phyloP scores from a whole-genome alignment of 2,888 invertebrate species.

The Formica aserva region DNA sequence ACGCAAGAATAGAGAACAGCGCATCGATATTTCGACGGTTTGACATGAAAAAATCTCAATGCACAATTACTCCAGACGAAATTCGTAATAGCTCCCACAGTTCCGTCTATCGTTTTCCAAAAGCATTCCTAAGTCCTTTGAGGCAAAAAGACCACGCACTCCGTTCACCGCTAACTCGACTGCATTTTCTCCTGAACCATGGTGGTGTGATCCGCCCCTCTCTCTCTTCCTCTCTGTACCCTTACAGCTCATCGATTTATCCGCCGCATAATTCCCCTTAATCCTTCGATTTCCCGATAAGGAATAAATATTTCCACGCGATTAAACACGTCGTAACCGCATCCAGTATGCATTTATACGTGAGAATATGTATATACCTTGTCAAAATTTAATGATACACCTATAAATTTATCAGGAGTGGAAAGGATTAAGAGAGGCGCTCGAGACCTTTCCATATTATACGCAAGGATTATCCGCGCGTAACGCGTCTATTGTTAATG shows the following conservation, averaged over 20 bases:
- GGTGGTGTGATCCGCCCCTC: background rate
- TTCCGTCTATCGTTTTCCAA: slow-evolving; percentile 25
- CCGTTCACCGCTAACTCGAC: slow-evolving; percentile 41
- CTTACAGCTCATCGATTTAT: slow-evolving; percentile 60
- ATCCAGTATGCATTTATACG: slow-evolving; percentile 28
- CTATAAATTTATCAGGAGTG: slow-evolving; percentile 2
- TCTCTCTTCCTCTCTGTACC: background rate
- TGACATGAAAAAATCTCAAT: slow-evolving; percentile 9
- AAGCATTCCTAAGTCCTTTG: slow-evolving; percentile 48
- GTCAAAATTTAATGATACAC: slow-evolving; percentile 21
- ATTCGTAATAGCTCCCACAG: background rate
- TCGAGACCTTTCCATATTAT: background rate
- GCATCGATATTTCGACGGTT: background rate
- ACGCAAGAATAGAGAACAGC: background rate
- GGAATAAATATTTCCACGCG: slow-evolving; percentile 65
- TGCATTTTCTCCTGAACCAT: slow-evolving; percentile 17
- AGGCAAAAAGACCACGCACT: slow-evolving; percentile 40
- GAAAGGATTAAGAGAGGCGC: background rate
- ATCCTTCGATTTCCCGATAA: slow-evolving; percentile 52
- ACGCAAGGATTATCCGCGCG: background rate
- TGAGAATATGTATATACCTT: background rate
- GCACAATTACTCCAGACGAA: slow-evolving; percentile 2
- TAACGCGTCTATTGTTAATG: slow-evolving; percentile 2
- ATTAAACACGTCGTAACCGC: slow-evolving; percentile 58
- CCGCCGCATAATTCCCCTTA: slow-evolving; percentile 61